These are phyloP conservation scores for Heliopora coerulea DNA, from an alignment of 92 coral and sea anemone genomes.

Conservation along the genomic window DNA sequence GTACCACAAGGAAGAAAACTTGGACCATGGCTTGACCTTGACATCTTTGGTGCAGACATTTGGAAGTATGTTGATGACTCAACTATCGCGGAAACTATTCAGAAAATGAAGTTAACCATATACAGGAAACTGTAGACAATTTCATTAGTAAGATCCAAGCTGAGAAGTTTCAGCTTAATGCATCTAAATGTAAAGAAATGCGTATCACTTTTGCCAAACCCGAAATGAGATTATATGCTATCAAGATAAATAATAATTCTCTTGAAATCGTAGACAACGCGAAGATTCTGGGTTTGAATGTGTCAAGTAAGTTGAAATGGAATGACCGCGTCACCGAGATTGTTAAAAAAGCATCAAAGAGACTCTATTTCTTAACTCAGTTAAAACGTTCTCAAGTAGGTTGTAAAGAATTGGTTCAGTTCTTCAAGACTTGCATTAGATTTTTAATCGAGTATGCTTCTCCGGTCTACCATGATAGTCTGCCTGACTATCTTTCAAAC, in stretches of 20 bases:
- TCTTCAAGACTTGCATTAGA: constrained; percentile 9
- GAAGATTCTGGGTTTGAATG: neutral
- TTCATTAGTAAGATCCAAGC: no score
- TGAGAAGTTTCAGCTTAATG: constrained; percentile 7
- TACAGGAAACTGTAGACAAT: no score
- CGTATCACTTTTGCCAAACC: constrained; percentile 3
- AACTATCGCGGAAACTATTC: no score
- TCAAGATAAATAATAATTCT: neutral
- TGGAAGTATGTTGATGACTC: no score
- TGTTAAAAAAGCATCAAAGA: neutral
- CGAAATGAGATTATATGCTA: neutral
- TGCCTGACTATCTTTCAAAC: no score
- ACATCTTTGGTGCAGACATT: no score
- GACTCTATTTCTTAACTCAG: neutral
- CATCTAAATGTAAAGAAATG: constrained; percentile 24
- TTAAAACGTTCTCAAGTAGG: neutral
- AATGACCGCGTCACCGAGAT: neutral
- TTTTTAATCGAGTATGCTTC: constrained; percentile 10
- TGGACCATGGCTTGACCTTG: constrained; percentile 7
- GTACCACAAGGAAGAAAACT: constrained; percentile 8
- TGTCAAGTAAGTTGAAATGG: constrained; percentile 11
- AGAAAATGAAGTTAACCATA: no score
- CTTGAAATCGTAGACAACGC: neutral
- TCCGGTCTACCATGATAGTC: constrained; percentile 31
- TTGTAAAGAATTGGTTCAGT: neutral